phyloP scores from a whole-genome alignment of 1,140 invertebrate species.

The Trichomalopsis sarcophagae region DNA sequence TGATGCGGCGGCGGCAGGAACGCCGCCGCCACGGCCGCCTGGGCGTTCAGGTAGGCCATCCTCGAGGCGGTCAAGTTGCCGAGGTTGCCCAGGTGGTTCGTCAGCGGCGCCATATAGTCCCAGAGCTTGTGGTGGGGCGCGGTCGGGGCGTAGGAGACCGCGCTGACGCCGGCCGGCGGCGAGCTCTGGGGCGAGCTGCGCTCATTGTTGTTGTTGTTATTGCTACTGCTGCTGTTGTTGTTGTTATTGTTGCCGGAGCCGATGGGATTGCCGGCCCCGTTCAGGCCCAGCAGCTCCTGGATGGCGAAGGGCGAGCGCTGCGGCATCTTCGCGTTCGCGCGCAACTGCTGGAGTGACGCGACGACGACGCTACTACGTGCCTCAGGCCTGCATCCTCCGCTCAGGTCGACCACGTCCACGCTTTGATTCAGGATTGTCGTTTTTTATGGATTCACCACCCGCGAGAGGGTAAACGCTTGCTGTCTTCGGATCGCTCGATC shows the following conservation, averaged over 20 bases:
- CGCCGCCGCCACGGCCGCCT: constrained; percentile 90
- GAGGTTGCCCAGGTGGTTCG: constrained; percentile 70
- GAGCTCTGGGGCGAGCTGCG: constrained; percentile 72
- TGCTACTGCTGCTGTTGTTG: constrained; percentile 34
- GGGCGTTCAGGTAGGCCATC: constrained; percentile 91
- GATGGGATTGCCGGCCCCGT: constrained; percentile 63
- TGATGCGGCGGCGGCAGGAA: constrained; percentile 84
- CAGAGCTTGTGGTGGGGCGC: constrained; percentile 74
- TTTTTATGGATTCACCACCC: neutral
- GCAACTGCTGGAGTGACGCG: constrained; percentile 47
- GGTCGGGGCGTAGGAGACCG: constrained; percentile 73
- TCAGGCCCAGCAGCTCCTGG: constrained; percentile 90
- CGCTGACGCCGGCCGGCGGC: constrained; percentile 74
- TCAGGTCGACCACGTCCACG: constrained; percentile 52
- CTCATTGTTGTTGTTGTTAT: constrained; percentile 68
- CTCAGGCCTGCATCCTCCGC: constrained; percentile 54
- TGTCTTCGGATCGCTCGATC: neutral
- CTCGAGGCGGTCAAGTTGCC: constrained; percentile 80
- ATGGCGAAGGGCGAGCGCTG: constrained; percentile 94
- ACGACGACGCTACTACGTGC: constrained; percentile 47
- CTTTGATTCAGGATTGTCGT: constrained; percentile 52
- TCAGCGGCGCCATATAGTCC: constrained; percentile 73
- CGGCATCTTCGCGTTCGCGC: constrained; percentile 76
- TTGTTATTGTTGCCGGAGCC: constrained; percentile 61
- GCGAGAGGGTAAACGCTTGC: neutral